Evolutionary conservation across 2,888 invertebrate species (phyloP).

Genomic region (Tridacna gigas): DNA sequence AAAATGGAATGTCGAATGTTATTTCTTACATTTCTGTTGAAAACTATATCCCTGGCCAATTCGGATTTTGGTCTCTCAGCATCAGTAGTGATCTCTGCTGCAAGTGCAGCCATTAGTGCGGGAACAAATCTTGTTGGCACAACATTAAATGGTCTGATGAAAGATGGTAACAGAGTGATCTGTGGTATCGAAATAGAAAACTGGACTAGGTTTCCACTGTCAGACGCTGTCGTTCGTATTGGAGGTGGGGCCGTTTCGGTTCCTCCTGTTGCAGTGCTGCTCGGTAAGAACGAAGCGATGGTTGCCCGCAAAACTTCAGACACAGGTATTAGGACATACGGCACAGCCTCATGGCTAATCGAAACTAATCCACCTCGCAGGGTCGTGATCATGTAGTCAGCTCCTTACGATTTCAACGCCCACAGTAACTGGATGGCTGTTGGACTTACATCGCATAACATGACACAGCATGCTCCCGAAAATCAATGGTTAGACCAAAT

Average conservation of each 20-base stretch:
- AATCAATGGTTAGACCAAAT: slow-evolving; percentile 42
- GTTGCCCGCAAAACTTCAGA: slow-evolving; percentile 33
- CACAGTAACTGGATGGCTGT: slow-evolving; percentile 51
- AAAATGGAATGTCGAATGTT: no score
- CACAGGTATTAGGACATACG: slow-evolving; percentile 33
- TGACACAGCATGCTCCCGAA: not conserved
- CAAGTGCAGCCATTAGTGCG: slow-evolving; percentile 23
- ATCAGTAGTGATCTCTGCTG: slow-evolving; percentile 10
- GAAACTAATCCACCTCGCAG: slow-evolving; percentile 19
- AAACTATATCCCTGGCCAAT: no score
- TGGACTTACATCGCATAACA: slow-evolving; percentile 30
- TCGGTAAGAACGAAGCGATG: slow-evolving; percentile 40
- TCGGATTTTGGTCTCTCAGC: slow-evolving; percentile 4
- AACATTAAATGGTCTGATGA: slow-evolving; percentile 35
- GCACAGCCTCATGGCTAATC: slow-evolving; percentile 56
- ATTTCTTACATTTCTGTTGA: no score
- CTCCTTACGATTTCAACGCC: slow-evolving; percentile 47
- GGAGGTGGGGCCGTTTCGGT: slow-evolving; percentile 16
- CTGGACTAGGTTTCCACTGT: slow-evolving; percentile 33
- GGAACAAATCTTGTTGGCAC: slow-evolving; percentile 39
- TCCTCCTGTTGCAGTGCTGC: slow-evolving; percentile 33
- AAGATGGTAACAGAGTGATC: slow-evolving; percentile 32
- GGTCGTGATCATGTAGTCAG: slow-evolving; percentile 56
- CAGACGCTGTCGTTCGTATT: slow-evolving; percentile 12
- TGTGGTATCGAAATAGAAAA: slow-evolving; percentile 47